Evolutionary conservation across 1,140 invertebrate genomes (phyloP).

Genomic region (Laodelphax striatellus): DNA sequence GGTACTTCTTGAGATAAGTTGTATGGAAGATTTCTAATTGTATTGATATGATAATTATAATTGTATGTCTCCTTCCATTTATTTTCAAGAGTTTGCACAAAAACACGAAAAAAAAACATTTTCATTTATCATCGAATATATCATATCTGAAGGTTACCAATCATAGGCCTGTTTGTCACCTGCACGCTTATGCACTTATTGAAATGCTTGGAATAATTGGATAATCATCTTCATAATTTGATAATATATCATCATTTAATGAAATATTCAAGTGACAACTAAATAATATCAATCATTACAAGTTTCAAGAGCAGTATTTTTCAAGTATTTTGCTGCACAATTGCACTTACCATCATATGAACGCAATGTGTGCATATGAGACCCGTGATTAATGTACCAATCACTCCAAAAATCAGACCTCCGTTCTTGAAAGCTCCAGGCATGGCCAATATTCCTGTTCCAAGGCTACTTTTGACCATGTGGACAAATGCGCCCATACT

Average conservation of each 20-base stretch:
- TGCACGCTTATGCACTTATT: no score
- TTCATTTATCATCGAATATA: no score
- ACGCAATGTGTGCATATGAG: conserved; percentile 37
- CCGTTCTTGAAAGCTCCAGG: conserved; percentile 43
- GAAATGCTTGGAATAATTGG: no score
- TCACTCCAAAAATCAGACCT: conserved; percentile 37
- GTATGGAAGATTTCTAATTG: no score
- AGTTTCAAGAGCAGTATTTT: neutral
- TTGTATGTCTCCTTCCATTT: no score
- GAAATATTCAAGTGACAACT: neutral
- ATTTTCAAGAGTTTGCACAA: no score
- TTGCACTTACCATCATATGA: conserved; percentile 31
- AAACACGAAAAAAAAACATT: no score
- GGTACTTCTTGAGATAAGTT: no score
- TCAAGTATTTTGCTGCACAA: neutral
- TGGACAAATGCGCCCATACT: conserved; percentile 35
- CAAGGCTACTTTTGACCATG: conserved; percentile 40
- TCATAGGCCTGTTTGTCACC: no score
- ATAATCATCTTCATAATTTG: neutral
- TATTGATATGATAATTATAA: no score
- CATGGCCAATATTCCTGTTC: conserved; percentile 47
- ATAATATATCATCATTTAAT: neutral
- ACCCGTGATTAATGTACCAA: conserved; percentile 33
- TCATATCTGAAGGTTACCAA: no score
- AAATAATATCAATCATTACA: neutral